These are phyloP conservation scores for Bergia puertoricense DNA, from an alignment of 92 coral and sea anemone genomes.

Conservation along the genomic window DNA sequence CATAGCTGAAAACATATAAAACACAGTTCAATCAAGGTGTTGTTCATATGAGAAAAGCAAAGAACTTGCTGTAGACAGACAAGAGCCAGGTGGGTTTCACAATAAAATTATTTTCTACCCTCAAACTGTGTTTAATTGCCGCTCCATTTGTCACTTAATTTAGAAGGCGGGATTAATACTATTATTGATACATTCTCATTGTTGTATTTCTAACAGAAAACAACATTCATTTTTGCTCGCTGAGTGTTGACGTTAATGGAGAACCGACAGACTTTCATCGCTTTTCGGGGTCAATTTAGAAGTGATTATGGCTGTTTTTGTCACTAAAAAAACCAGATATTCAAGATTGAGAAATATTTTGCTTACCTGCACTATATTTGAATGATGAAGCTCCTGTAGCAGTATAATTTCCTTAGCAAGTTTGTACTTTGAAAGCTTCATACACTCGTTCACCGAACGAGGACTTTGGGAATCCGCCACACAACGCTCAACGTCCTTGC, in stretches of 20 bases:
- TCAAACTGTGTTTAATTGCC: not conserved
- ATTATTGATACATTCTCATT: not conserved
- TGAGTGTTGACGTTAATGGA: constrained; percentile 12
- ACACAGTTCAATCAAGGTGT: not conserved
- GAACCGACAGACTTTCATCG: not conserved
- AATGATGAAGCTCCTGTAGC: constrained; percentile 79
- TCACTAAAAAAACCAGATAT: not conserved
- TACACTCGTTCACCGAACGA: constrained; percentile 70
- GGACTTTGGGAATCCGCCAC: constrained; percentile 43
- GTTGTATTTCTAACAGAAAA: not conserved
- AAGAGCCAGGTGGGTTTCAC: not conserved
- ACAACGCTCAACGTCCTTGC: constrained; percentile 77
- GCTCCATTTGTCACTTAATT: constrained; percentile 7
- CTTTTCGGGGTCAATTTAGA: constrained; percentile 8
- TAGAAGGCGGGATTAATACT: constrained; percentile 4
- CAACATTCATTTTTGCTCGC: not conserved
- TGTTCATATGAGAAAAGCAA: not conserved
- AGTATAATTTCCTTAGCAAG: constrained; percentile 88
- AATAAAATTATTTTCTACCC: not conserved
- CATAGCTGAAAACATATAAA: not conserved
- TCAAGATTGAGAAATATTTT: not conserved
- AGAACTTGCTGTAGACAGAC: not conserved
- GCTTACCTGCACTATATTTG: constrained; percentile 84
- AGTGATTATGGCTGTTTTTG: not conserved
- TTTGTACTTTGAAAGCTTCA: constrained; percentile 79